Evolutionary conservation across 2,113 vertebrate genomes (phyloP), one percentile per base, ranked within the genome.

Genomic region (Phoenicopterus ruber): DNA sequence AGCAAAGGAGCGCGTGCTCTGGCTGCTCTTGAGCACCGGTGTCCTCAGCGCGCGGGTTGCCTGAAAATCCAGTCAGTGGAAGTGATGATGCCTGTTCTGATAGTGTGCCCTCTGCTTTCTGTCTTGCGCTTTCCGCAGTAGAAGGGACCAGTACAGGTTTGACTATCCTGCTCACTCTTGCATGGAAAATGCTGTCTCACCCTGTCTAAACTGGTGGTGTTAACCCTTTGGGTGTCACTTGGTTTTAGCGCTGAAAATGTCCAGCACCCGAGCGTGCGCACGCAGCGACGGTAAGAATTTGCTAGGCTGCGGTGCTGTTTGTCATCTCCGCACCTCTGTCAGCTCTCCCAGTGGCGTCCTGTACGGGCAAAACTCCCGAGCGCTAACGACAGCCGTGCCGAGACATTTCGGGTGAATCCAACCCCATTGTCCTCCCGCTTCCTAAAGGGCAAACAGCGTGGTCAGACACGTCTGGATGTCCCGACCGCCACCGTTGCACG

Each of bases 61-160:
- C 96, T 95, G 62, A 57, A 94, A 93, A 63, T 91, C 44, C 55
- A 72, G 82, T 42, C 84, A 8, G 32, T 90, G 94, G 73, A 70
- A 79, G 84, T 77, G 72, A 63, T 87, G 65, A 50, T 90, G 71
- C 92, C 90, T 95, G 74, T 92, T 95, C 91, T 96, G 88, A 96
- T 97, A 91, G 94, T 69, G 47, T 91, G 38, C 96, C 96, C 86
- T 98, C 97, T 97, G 83, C 96, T 97, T 94, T 94, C 93, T 97
- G 57, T 95, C 97, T 94, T 95, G 95, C 98, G 97, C 97, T 97
- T 96, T 97, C 97, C 92, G 82, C 91, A 94, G 97, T 91, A 97
- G 98, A 98, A 97, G 98, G 98, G 92, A 94, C 96, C 88, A 87
- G 96, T 91, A 97, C 98, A 98, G 97, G 97, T 95, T 98, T 97